Conservation (phyloP, 2,797 vertebrate genomes). For the Pipistrellus kuhlii region DNA sequence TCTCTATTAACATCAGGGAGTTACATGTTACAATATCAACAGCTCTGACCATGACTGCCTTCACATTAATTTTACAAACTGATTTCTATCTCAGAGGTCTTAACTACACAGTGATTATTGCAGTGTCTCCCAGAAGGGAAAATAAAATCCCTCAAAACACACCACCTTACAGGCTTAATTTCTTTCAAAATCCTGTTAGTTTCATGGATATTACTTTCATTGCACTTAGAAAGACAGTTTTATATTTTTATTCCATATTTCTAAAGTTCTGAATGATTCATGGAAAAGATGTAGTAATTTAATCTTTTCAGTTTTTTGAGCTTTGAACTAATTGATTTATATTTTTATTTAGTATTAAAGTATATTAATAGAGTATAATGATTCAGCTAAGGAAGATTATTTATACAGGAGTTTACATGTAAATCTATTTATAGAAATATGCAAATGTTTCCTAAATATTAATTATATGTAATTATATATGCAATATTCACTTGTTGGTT, state of each 20-base stretch:
- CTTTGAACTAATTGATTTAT: constrained; percentile 72
- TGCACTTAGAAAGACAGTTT: constrained; percentile 38
- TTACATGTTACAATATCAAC: constrained; percentile 71
- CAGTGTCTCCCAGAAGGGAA: constrained; percentile 39
- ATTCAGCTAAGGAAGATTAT: not conserved
- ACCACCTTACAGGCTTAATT: constrained; percentile 25
- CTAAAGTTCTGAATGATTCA: constrained; percentile 46
- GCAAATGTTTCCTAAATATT: not conserved
- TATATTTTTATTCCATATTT: constrained; percentile 63
- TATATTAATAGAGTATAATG: constrained; percentile 2
- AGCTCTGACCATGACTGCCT: constrained; percentile 73
- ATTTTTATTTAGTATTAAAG: constrained; percentile 68
- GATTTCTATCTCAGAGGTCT: constrained; percentile 64
- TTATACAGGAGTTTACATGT: not conserved
- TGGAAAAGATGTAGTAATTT: constrained; percentile 35
- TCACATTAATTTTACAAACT: constrained; percentile 62
- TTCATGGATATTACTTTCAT: constrained; percentile 53
- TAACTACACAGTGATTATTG: constrained; percentile 63
- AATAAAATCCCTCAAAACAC: constrained; percentile 58
- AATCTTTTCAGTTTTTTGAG: constrained; percentile 55
- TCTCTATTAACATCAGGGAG: constrained; percentile 78
- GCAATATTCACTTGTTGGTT: not conserved
- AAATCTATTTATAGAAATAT: constrained; percentile 35
- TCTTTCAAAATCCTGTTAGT: constrained; percentile 50
- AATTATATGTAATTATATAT: not conserved